Evolutionary conservation across 2,888 invertebrate genomes (phyloP).

Genomic region (Pasiphila rectangulata): DNA sequence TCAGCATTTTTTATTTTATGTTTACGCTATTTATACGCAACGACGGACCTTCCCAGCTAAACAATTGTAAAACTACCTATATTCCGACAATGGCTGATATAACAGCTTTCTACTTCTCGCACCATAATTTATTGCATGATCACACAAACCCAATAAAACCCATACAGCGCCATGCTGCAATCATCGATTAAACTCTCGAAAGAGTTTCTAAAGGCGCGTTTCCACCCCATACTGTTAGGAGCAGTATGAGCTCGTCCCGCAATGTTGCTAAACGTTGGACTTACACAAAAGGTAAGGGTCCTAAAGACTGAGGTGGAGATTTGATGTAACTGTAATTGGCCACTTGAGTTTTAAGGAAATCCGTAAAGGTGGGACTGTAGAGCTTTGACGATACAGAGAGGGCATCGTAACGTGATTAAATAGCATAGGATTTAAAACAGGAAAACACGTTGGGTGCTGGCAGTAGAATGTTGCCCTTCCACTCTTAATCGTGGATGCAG

Average conservation of each 20-base stretch:
- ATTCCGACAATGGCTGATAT: too few relatives aligned
- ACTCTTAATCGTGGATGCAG: too few relatives aligned
- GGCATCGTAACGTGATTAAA: not conserved
- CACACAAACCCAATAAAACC: not conserved
- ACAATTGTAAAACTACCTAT: too few relatives aligned
- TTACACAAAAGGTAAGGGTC: constrained; percentile 44
- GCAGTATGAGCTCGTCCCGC: constrained; percentile 21
- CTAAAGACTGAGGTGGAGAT: constrained; percentile 52
- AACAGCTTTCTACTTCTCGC: not conserved
- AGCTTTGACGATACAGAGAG: constrained; percentile 35
- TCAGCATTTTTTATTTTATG: too few relatives aligned
- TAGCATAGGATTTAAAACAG: not conserved
- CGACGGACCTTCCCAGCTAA: too few relatives aligned
- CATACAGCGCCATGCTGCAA: constrained; percentile 8
- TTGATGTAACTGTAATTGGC: constrained; percentile 69
- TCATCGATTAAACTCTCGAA: constrained; percentile 11
- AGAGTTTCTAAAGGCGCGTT: constrained; percentile 15
- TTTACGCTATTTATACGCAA: too few relatives aligned
- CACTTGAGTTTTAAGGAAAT: constrained; percentile 70
- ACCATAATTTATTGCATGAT: not conserved
- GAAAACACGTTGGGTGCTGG: too few relatives aligned
- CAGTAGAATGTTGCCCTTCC: too few relatives aligned
- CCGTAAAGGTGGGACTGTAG: constrained; percentile 58
- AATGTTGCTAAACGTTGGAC: constrained; percentile 63
- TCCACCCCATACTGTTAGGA: constrained; percentile 21